These are phyloP conservation scores for Caenorhabditis angaria DNA, from an alignment of 2,888 invertebrate species.

Conservation along the genomic window DNA sequence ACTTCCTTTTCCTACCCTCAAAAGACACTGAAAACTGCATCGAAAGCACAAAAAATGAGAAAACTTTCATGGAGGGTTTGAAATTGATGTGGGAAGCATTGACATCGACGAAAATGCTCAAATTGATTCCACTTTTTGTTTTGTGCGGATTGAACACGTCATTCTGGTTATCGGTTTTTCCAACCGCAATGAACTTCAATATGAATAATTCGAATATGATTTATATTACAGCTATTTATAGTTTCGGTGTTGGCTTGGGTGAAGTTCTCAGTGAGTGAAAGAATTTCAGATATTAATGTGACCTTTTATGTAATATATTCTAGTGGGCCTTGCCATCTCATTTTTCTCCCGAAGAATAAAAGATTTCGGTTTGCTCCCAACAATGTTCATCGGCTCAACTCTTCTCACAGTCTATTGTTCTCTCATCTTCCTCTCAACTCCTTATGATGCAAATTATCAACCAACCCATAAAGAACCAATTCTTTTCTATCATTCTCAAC, in stretches of 20 bases:
- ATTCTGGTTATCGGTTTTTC: constrained; percentile 53
- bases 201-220: constrained; percentile 31
- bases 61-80: constrained; percentile 22
- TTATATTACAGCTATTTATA: constrained; percentile 45
- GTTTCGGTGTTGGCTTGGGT: constrained; percentile 45
- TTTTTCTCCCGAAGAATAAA: constrained; percentile 41
- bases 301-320: not conserved
- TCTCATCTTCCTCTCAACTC: constrained; percentile 44
- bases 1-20: constrained; percentile 39
- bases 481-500: constrained; percentile 43
- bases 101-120: constrained; percentile 27
- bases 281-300: not conserved
- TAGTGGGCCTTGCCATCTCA: constrained; percentile 54
- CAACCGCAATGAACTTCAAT: constrained; percentile 53
- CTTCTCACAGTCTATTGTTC: constrained; percentile 22
- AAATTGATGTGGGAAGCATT: constrained; percentile 21
- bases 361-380: constrained; percentile 55
- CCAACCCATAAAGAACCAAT: constrained; percentile 43
- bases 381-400: constrained; percentile 49
- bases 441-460: constrained; percentile 35
- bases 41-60: constrained; percentile 24
- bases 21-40: constrained; percentile 46
- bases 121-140: constrained; percentile 40
- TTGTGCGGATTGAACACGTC: constrained; percentile 41
- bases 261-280: constrained; percentile 46